These are phyloP conservation scores for Leptestheria dahalacensis DNA, from an alignment of 1,140 invertebrate genomes.

Conservation along the genomic window DNA sequence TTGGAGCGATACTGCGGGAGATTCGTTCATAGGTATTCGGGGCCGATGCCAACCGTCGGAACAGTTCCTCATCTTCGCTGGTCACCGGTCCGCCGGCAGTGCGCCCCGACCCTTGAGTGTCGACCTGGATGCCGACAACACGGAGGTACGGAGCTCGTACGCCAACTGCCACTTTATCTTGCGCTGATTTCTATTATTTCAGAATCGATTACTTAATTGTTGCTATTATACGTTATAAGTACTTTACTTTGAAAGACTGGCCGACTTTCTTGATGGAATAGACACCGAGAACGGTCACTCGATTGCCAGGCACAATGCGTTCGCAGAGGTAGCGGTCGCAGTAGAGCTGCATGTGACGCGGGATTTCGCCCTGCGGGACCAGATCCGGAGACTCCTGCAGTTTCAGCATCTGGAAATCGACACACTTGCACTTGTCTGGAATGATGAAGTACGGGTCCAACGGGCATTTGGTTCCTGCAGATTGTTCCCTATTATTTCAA, in stretches of 20 bases:
- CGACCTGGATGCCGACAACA: constrained; percentile 79
- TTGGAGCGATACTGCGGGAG: constrained; percentile 84
- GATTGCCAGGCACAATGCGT: constrained; percentile 87
- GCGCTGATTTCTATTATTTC: constrained; percentile 38
- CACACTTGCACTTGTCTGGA: constrained; percentile 92
- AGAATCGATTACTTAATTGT: constrained; percentile 13
- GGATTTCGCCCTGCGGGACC: constrained; percentile 97
- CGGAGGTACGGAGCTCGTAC: constrained; percentile 86
- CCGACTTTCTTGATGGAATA: constrained; percentile 89
- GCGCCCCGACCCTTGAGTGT: constrained; percentile 57
- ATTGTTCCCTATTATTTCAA: constrained; percentile 55
- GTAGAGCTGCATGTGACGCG: constrained; percentile 87
- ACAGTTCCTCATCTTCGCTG: constrained; percentile 80
- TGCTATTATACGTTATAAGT: not conserved
- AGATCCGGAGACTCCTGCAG: constrained; percentile 86
- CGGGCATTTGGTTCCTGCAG: constrained; percentile 78
- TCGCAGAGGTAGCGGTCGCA: constrained; percentile 92
- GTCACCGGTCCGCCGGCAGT: constrained; percentile 27
- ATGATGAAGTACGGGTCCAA: constrained; percentile 95
- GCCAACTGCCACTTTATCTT: constrained; percentile 76
- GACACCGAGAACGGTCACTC: constrained; percentile 84
- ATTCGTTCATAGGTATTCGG: constrained; percentile 82
- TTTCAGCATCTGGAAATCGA: constrained; percentile 68
- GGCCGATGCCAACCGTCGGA: constrained; percentile 64
- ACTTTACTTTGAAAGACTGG: constrained; percentile 34